Conservation (phyloP, 2,797 vertebrate genomes). For the Eulemur rubriventer region DNA sequence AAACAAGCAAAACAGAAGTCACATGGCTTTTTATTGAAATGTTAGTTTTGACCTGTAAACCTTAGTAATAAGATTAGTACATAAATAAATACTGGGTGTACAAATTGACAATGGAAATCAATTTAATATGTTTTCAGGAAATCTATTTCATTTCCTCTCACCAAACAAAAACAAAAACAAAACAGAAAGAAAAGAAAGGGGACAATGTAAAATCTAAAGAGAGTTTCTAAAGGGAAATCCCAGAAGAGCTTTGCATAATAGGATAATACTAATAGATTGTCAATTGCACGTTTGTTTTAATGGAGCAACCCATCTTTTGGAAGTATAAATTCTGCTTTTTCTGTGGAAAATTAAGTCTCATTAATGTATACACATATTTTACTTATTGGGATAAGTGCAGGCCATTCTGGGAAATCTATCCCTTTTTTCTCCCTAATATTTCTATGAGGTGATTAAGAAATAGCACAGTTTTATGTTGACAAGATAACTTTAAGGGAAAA, state of each 20-base stretch:
- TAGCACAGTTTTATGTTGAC: background rate
- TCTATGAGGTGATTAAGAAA: background rate
- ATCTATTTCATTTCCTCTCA: background rate
- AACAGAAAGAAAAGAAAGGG: background rate
- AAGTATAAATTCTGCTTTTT: background rate
- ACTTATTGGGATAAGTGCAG: background rate
- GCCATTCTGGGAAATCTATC: background rate
- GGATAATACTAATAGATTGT: background rate
- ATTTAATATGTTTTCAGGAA: background rate
- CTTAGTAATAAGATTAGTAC: background rate
- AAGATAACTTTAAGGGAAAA: background rate
- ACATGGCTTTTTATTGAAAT: background rate
- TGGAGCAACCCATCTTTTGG: background rate
- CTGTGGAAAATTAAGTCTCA: background rate
- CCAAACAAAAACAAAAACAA: background rate
- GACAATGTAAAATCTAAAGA: background rate
- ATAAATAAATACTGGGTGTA: background rate
- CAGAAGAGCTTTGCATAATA: background rate
- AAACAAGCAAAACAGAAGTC: background rate
- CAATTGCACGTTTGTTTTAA: background rate
- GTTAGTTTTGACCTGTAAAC: background rate
- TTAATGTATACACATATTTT: background rate
- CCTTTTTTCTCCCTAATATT: background rate
- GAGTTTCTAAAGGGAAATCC: background rate
- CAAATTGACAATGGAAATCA: background rate